These are phyloP conservation scores for Chamaea fasciata DNA, from an alignment of 2,113 vertebrate genomes.

Conservation along the genomic window DNA sequence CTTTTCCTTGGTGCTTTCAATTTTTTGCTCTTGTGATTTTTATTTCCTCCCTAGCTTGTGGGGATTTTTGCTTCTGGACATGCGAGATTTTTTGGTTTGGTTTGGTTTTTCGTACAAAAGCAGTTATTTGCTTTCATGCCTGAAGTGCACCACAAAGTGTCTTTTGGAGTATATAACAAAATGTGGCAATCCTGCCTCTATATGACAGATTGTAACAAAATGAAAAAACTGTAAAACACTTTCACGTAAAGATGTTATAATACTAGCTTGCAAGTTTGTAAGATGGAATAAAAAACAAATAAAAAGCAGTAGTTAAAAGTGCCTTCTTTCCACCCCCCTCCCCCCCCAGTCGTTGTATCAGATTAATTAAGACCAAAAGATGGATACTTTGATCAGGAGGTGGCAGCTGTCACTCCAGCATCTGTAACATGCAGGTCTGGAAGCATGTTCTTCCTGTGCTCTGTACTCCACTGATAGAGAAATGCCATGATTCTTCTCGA, in stretches of 20 bases:
- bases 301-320: not conserved
- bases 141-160: not conserved
- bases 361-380: not conserved
- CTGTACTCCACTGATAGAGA: not conserved
- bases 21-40: not conserved
- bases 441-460: not conserved
- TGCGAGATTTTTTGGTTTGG: not conserved
- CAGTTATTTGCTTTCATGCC: not conserved
- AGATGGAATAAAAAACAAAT: not conserved
- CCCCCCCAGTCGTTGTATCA: not conserved
- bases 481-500: not conserved
- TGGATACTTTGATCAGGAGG: not conserved
- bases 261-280: not conserved
- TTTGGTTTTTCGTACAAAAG: not conserved
- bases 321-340: not conserved
- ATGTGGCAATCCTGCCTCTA: not conserved
- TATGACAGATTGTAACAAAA: not conserved
- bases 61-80: not conserved
- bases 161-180: not conserved
- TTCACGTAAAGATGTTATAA: not conserved
- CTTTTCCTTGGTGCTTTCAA: not conserved
- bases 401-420: not conserved
- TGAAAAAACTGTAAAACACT: not conserved
- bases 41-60: not conserved
- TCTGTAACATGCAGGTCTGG: not conserved